Evolutionary conservation across 2,113 vertebrate genomes (phyloP), one percentile per base, ranked within the genome.

Genomic region (Tautogolabrus adspersus): DNA sequence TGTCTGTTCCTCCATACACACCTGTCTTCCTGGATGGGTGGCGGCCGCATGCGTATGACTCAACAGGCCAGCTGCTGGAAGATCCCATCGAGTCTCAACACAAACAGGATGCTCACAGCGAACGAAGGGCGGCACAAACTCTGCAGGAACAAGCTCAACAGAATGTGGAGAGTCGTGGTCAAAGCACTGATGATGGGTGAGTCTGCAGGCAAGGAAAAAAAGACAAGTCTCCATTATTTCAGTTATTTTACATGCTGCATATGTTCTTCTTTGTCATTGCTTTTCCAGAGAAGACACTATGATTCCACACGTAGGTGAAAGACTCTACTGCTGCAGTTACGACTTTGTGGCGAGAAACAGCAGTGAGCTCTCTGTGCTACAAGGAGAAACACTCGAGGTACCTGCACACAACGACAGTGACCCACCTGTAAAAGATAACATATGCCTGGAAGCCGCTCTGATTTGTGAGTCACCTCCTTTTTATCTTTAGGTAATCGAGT

Each of bases 311-410:
- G 84, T 88, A 2, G 63, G 69, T 0, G 91, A 91, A 34, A 85
- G 86, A 44, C 61, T 83, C 11, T 95, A 86, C 73, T 26, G 81
- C 66, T 96, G 96, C 84, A 94, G 89, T 89, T 96, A 97, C 1
- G 95, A 96, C 88, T 97, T 97, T 90, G 95, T 96, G 83, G 96
- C 96, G 5, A 86, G 97, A 70, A 97, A 97, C 87, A 95, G 90
- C 91, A 97, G 91, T 16, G 97, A 97, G 64, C 93, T 97, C 0
- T 96, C 96, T 0, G 96, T 97, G 47, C 88, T 95, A n/a, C 94
- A 95, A 1, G 94, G 89, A 70, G 96, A 96, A 61, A 83, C 89
- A 18, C 44, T 97, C 23, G 92, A 96, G 96, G 96, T 97, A 80
- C 0, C 23, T 7, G 16, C 3, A 57, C 2, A 26, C 16, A 15